phyloP scores from a whole-genome alignment of 2,888 invertebrate species.

The Lumbricus terrestris region DNA sequence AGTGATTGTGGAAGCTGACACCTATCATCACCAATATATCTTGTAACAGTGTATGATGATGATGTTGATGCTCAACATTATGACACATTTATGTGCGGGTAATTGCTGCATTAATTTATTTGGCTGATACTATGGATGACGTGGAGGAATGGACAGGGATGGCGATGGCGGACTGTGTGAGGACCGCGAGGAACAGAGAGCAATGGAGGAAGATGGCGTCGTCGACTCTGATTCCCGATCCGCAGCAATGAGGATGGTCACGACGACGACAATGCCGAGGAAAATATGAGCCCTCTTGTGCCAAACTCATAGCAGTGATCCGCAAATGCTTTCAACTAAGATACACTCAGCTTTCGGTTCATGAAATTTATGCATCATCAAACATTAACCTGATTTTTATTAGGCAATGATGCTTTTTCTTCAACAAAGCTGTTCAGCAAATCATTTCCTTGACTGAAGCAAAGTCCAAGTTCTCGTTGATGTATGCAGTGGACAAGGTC shows the following conservation, averaged over 20 bases:
- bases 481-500: not conserved
- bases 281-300: not conserved
- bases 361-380: not conserved
- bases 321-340: not conserved
- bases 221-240: too few species aligned
- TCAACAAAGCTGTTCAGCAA: slow-evolving; percentile 32
- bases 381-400: slow-evolving; percentile 36
- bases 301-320: not conserved
- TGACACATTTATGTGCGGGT: not conserved
- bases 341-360: not conserved
- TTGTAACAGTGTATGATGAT: too few species aligned
- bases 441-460: not conserved
- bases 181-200: too few species aligned
- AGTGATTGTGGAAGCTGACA: too few species aligned
- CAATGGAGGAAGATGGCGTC: too few species aligned
- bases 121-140: not conserved
- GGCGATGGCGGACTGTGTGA: too few species aligned
- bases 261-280: too few species aligned
- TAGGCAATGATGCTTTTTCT: slow-evolving; percentile 40
- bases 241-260: too few species aligned
- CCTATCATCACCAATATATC: too few species aligned
- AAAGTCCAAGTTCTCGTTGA: slow-evolving; percentile 7
- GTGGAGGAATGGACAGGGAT: too few species aligned
- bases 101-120: not conserved
- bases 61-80: not conserved